phyloP scores from a whole-genome alignment of 2,113 vertebrate species.

The Phycodurus eques region DNA sequence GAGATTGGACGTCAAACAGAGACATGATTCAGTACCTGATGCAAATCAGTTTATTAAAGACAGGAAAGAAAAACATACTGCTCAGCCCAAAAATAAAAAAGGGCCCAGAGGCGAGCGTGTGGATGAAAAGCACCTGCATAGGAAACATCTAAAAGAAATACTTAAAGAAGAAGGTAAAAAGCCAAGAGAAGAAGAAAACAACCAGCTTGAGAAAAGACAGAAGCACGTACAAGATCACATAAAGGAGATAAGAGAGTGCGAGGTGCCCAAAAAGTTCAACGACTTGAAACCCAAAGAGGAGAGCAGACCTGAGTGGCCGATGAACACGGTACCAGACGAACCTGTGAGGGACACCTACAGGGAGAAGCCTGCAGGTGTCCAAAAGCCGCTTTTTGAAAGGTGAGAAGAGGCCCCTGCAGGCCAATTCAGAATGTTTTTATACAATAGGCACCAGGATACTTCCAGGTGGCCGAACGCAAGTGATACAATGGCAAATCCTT shows the following conservation, averaged over 20 bases:
- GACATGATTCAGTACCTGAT: slow-evolving; percentile 45
- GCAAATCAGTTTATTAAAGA: slow-evolving; percentile 52
- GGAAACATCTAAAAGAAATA: slow-evolving; percentile 5
- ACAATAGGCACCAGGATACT: background rate
- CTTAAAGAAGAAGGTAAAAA: background rate
- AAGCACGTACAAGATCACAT: slow-evolving; percentile 19
- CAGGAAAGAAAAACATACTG: slow-evolving; percentile 46
- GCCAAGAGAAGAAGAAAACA: background rate
- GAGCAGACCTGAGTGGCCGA: slow-evolving; percentile 17
- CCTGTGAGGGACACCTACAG: slow-evolving; percentile 15
- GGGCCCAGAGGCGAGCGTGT: slow-evolving; percentile 16
- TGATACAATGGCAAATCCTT: background rate
- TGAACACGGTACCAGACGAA: background rate
- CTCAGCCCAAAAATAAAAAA: slow-evolving; percentile 40
- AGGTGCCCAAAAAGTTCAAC: slow-evolving; percentile 32
- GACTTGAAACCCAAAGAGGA: slow-evolving; percentile 38
- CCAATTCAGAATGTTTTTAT: background rate
- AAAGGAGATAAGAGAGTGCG: slow-evolving; percentile 40
- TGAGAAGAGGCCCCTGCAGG: slow-evolving; percentile 46
- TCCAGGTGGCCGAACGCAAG: background rate
- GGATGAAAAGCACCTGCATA: slow-evolving; percentile 36
- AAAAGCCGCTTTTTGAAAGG: slow-evolving; percentile 66
- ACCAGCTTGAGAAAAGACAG: slow-evolving; percentile 36
- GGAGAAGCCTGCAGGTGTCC: slow-evolving; percentile 25
- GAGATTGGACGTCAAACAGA: slow-evolving; percentile 45